Evolutionary conservation across 1,140 invertebrate species (phyloP).

Genomic region (Brachionus rubens): DNA sequence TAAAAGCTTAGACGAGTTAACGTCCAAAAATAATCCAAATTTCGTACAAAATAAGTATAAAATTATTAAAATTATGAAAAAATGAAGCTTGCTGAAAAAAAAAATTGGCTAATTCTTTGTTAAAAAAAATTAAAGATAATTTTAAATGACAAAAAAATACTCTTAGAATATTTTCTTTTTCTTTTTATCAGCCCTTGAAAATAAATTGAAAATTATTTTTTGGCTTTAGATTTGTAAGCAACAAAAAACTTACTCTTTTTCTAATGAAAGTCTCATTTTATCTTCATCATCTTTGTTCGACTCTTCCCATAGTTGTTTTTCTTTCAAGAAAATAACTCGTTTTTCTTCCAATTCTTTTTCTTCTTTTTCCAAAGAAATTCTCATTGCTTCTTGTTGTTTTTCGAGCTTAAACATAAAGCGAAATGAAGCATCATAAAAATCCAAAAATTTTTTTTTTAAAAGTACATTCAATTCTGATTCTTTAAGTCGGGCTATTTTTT

Average conservation of each 20-base stretch:
- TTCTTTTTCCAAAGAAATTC: conserved; percentile 43
- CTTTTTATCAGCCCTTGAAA: conserved; percentile 35
- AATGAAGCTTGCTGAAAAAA: no score
- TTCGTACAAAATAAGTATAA: no score
- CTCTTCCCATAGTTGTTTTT: conserved; percentile 42
- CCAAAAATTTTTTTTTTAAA: neutral
- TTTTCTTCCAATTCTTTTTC: conserved; percentile 44
- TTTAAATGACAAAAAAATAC: neutral
- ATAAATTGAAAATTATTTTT: neutral
- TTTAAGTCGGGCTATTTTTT: conserved; percentile 41
- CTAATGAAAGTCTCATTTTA: conserved; percentile 11
- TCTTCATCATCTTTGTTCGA: conserved; percentile 45
- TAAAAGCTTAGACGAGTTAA: no score
- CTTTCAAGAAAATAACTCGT: conserved; percentile 17
- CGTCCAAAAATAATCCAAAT: no score
- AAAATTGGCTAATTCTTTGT: neutral
- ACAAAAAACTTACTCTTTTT: conserved; percentile 37
- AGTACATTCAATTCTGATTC: conserved; percentile 42
- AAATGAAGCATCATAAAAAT: neutral
- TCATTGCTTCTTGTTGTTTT: conserved; percentile 46
- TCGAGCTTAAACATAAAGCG: neutral
- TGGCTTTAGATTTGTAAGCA: neutral
- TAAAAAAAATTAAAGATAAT: neutral
- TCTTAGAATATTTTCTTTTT: conserved; percentile 36
- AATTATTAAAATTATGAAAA: no score